A percentile compares a stretch with the other conserved stretches of the same genome.
Conservation (phyloP, 2,113 vertebrate species). For the Anolis carolinensis region DNA sequence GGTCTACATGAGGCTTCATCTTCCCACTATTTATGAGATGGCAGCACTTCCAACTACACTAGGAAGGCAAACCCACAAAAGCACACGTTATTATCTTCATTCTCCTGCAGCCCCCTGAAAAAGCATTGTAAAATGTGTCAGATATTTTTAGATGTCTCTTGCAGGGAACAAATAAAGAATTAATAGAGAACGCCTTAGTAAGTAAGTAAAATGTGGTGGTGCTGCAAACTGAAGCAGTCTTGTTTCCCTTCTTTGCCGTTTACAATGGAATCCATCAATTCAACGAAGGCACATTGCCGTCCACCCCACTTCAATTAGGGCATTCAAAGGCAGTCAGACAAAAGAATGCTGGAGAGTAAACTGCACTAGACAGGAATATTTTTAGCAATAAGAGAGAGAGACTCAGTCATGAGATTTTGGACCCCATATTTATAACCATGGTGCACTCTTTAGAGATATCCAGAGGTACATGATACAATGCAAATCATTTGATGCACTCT, state of each 20-base stretch:
- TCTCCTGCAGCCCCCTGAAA: not conserved
- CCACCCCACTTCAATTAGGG: slow-evolving; percentile 58
- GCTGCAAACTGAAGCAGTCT: slow-evolving; percentile 47
- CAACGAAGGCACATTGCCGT: slow-evolving; percentile 55
- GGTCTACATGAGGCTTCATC: slow-evolving; percentile 47
- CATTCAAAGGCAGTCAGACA: slow-evolving; percentile 67
- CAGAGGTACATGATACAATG: not conserved
- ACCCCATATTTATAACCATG: slow-evolving; percentile 44
- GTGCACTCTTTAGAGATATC: slow-evolving; percentile 26
- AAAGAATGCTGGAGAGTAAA: slow-evolving; percentile 69
- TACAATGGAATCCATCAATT: slow-evolving; percentile 57
- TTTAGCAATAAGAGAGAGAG: slow-evolving; percentile 58
- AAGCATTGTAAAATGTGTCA: not conserved
- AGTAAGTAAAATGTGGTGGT: not conserved
- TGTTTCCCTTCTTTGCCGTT: slow-evolving; percentile 52
- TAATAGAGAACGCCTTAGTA: not conserved
- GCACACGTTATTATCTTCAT: not conserved
- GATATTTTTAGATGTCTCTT: not conserved
- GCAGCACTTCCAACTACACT: not conserved
- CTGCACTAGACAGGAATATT: slow-evolving; percentile 64
- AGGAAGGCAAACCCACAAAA: slow-evolving; percentile 34
- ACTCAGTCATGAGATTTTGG: slow-evolving; percentile 39
- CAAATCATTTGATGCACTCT: not conserved
- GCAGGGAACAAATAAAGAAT: slow-evolving; percentile 11
- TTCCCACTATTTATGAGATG: not conserved